A percentile compares a stretch with the other conserved stretches of the same genome.
These are phyloP conservation scores for Microtus pennsylvanicus DNA, from an alignment of 2,113 vertebrate genomes.

Conservation along the genomic window DNA sequence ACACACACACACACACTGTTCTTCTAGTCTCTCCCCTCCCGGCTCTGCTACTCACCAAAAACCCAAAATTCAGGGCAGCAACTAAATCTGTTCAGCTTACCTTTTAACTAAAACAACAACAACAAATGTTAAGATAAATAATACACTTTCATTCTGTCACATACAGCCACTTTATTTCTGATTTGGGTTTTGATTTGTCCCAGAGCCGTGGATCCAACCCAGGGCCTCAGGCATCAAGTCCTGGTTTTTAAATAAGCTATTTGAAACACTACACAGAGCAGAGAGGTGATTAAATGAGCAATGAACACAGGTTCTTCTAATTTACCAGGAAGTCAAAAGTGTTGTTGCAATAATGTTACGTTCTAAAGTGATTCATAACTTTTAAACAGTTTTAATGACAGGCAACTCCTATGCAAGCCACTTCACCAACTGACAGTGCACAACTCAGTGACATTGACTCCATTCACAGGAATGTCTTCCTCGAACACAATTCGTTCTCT, in stretches of 20 bases:
- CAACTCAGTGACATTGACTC: not conserved
- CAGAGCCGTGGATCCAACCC: not conserved
- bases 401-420: not conserved
- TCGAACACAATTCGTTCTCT: not conserved
- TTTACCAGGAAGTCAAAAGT: not conserved
- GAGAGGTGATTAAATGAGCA: not conserved
- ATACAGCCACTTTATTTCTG: not conserved
- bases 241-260: not conserved
- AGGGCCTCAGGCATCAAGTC: not conserved
- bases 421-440: not conserved
- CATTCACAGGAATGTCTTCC: not conserved
- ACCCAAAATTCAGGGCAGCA: not conserved
- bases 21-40: not conserved
- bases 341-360: not conserved
- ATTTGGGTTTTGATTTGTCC: not conserved
- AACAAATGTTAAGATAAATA: not conserved
- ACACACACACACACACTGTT: not conserved
- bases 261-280: not conserved
- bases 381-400: not conserved
- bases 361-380: constrained; percentile 9
- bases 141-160: not conserved
- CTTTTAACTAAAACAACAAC: not conserved
- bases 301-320: not conserved
- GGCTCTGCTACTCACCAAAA: not conserved
- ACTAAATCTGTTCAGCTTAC: not conserved